A percentile compares a stretch with the other conserved stretches of the same genome.
These are phyloP conservation scores for Pimephales promelas DNA, from an alignment of 2,113 vertebrate species.

Conservation along the genomic window DNA sequence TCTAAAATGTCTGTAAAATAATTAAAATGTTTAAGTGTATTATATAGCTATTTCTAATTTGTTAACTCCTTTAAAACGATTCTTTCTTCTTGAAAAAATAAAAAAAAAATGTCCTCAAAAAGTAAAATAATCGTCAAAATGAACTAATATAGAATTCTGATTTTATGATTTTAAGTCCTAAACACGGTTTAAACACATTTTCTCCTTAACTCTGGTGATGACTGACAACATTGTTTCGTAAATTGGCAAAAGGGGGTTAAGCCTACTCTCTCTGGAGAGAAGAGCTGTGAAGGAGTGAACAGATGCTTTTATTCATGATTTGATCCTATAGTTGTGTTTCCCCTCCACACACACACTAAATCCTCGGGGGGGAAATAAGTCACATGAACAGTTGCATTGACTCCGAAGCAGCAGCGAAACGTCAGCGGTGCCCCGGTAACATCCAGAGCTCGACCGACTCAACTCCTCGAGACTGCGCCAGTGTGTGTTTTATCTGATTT, in stretches of 20 bases:
- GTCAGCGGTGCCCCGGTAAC: constrained; percentile 24
- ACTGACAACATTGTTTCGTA: background rate
- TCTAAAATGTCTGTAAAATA: background rate
- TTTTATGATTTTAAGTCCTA: background rate
- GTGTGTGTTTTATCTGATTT: background rate
- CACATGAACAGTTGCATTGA: constrained; percentile 45
- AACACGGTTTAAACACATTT: background rate
- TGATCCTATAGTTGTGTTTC: background rate
- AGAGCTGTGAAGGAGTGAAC: constrained; percentile 1
- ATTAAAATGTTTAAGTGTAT: background rate
- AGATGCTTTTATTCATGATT: constrained; percentile 10
- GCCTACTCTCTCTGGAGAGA: background rate
- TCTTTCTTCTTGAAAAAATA: no score
- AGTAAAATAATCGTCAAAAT: background rate
- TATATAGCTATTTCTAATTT: no score
- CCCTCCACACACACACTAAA: background rate
- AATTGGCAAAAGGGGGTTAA: background rate
- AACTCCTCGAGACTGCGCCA: constrained; percentile 2
- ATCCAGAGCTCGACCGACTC: constrained; percentile 2
- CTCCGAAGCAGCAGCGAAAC: constrained; percentile 16
- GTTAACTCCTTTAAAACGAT: no score
- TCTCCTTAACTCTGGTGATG: background rate
- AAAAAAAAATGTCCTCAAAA: no score
- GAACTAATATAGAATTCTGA: background rate
- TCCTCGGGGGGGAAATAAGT: constrained; percentile 44